Base-by-base conservation (phyloP, 2,888 invertebrate genomes). In the Oscheius sp. region DNA sequence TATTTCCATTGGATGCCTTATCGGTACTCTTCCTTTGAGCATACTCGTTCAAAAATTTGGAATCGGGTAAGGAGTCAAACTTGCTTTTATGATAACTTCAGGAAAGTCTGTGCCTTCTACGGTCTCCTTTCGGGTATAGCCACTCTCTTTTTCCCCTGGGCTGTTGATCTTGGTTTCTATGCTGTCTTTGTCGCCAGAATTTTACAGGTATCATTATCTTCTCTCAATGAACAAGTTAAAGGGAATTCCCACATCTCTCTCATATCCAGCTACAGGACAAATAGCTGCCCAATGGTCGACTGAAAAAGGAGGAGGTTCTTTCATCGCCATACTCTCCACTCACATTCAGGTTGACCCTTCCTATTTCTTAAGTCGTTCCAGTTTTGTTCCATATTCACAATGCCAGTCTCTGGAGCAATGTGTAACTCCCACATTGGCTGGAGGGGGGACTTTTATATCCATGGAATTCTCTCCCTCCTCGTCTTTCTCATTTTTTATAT, bases 231-330 rank as follows among this genome's bases (percentile, higher is more conserved):
- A 33, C 14, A 3, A 2, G 17, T 68, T 68, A 20, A 41, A 75
- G 72, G 75, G 75, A 5, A 69, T 71, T 32, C 70, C 72, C 1
- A 67, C 71, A 6, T 69, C 72, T 4, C 70, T 77, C 9, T 61
- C 71, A 2, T 75, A 71, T 49, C 68, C 73, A 22, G 70, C 74
- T 0, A 73, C 72, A 12, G 77, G 77, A 4, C 59, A 54, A 24
- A 75, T 77, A 44, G 67, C 75, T 2, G 61, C 71, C 22, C 68
- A 68, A 20, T 77, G 77, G 77, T 30, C 72, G 17, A 71, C 74
- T 2, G 54, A 68, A 9, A 56, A 71, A 6, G 73, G 70, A 20
- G 70, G 68, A 24, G 68, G 68, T 9, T 66, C 70, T 8, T 77
- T 70, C 56, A 72, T 77, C 12, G 76, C 76, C 14, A 63, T 72